These are phyloP conservation scores for Ataeniobius toweri DNA, from an alignment of 2,797 vertebrate genomes.

Conservation along the genomic window DNA sequence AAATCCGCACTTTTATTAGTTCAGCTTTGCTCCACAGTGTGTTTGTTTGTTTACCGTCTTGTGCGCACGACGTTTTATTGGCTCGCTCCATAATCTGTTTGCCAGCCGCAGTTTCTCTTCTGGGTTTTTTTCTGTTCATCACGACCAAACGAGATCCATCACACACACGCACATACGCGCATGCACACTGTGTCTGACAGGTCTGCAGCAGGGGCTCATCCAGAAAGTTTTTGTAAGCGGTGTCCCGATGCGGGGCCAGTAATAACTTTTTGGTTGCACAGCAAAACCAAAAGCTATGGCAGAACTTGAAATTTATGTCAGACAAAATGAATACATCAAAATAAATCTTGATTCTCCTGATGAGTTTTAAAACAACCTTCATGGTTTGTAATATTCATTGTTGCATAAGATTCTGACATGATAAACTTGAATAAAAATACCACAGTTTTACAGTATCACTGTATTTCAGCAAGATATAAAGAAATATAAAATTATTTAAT, in stretches of 20 bases:
- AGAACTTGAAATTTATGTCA: not conserved
- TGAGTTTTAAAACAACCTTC: not conserved
- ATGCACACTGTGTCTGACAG: not conserved
- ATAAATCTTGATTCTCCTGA: not conserved
- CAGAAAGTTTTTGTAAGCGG: not conserved
- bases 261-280: not conserved
- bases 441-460: not conserved
- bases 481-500: not conserved
- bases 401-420: not conserved
- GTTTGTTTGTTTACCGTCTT: slow-evolving; percentile 72
- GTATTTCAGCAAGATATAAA: not conserved
- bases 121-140: slow-evolving; percentile 55
- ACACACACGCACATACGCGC: not conserved
- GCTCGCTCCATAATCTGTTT: slow-evolving; percentile 77
- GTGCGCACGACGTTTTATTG: slow-evolving; percentile 76
- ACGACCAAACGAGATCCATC: slow-evolving; percentile 14
- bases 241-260: not conserved
- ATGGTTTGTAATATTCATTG: not conserved
- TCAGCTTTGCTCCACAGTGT: slow-evolving; percentile 74
- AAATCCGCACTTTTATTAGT: slow-evolving; percentile 81
- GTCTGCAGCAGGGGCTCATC: not conserved
- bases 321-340: not conserved
- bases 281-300: not conserved
- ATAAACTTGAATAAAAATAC: not conserved
- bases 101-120: slow-evolving; percentile 60